These are phyloP conservation scores for Dascyllus trimaculatus DNA, from an alignment of 2,113 vertebrate species.

Conservation along the genomic window DNA sequence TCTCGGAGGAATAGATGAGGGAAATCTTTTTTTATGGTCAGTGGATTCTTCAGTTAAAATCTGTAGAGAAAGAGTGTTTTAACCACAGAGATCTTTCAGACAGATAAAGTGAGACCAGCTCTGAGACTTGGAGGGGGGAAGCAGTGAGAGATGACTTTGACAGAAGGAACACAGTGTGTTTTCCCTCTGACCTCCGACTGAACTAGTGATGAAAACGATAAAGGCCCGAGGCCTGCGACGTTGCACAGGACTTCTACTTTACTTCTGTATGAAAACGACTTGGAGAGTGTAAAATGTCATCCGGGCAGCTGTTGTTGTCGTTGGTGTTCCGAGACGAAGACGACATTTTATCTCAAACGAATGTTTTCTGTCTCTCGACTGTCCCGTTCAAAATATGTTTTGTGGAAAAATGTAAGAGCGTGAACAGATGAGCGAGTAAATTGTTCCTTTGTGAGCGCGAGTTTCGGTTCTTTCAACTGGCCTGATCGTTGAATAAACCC, in stretches of 20 bases:
- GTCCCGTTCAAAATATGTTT: neutral
- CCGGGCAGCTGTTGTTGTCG: neutral
- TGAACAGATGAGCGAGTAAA: neutral
- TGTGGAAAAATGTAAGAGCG: neutral
- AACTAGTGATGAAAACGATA: slow-evolving; percentile 50
- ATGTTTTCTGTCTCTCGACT: neutral
- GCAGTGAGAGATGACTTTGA: slow-evolving; percentile 37
- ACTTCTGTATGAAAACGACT: slow-evolving; percentile 11
- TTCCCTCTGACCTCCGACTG: slow-evolving; percentile 55
- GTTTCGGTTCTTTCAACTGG: neutral
- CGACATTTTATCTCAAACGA: neutral
- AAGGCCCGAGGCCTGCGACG: slow-evolving; percentile 15
- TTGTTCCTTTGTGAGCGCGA: neutral
- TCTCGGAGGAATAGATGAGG: neutral
- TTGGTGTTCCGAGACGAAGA: no score
- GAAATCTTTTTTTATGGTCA: neutral
- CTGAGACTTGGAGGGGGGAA: slow-evolving; percentile 15
- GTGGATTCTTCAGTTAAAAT: neutral
- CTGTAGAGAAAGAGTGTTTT: slow-evolving; percentile 1
- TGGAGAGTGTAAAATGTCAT: neutral
- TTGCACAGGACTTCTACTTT: slow-evolving; percentile 13
- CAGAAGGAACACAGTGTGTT: slow-evolving; percentile 55
- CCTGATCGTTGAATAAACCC: neutral
- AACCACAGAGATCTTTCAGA: neutral
- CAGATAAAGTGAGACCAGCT: slow-evolving; percentile 10